A percentile compares a stretch with the other conserved stretches of the same genome.
Evolutionary conservation across 2,888 invertebrate species (phyloP).

Genomic region (Belgica antarctica): DNA sequence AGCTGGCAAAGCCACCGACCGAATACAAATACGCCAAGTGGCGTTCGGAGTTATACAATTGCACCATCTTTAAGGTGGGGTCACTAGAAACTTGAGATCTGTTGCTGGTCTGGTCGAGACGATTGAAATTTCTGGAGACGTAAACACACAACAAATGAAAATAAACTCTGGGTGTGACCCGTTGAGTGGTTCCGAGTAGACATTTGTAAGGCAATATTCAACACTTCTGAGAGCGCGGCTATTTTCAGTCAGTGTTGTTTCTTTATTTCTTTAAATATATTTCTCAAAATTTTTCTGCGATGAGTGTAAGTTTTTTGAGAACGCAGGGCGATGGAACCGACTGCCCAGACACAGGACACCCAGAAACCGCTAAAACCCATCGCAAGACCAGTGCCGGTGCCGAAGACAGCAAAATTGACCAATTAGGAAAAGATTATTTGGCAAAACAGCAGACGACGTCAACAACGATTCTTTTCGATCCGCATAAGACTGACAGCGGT

Average conservation of each 20-base stretch:
- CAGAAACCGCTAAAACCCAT: not conserved
- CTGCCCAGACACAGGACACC: not conserved
- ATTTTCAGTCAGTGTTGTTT: no score
- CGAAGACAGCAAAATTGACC: constrained; percentile 10
- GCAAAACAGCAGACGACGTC: constrained; percentile 4
- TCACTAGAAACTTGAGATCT: no score
- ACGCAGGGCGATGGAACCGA: constrained; percentile 36
- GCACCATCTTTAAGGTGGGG: constrained; percentile 2
- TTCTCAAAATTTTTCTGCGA: no score
- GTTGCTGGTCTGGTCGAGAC: no score
- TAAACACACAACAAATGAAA: constrained; percentile 6
- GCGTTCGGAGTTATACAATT: constrained; percentile 28
- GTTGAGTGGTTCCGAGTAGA: no score
- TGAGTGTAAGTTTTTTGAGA: no score
- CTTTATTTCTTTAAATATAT: no score
- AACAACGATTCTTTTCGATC: constrained; percentile 29
- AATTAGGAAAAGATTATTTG: constrained; percentile 29
- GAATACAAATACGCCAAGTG: constrained; percentile 20
- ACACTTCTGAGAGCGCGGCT: no score
- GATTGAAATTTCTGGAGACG: not conserved
- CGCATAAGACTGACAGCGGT: not conserved
- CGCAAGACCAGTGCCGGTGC: not conserved
- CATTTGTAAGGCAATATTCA: no score
- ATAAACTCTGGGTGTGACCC: not conserved
- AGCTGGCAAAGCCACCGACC: not conserved